phyloP scores from a whole-genome alignment of 2,888 invertebrate genomes.

The Microctonus aethiopoides region DNA sequence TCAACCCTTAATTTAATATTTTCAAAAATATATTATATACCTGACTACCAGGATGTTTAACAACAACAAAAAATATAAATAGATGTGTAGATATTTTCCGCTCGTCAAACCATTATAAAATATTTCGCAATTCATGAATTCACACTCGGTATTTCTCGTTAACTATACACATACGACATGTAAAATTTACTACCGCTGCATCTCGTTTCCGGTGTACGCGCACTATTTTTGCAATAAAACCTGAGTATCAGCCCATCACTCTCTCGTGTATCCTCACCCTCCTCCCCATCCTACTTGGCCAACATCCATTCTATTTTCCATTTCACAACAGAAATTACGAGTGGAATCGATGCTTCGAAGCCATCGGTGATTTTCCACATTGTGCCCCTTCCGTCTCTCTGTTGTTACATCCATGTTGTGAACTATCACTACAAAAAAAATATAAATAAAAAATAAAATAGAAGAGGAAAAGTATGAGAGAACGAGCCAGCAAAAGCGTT shows the following conservation, averaged over 20 bases:
- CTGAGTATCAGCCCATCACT: no score
- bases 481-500: constrained; percentile 4
- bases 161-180: neutral
- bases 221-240: neutral
- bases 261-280: neutral
- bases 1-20: no score
- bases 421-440: constrained; percentile 2
- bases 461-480: neutral
- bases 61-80: neutral
- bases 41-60: neutral
- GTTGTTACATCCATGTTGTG: neutral
- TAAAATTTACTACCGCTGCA: neutral
- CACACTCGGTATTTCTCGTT: neutral
- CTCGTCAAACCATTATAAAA: neutral
- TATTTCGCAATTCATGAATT: neutral
- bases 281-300: neutral
- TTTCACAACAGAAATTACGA: constrained; percentile 18
- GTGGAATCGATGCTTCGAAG: constrained; percentile 23
- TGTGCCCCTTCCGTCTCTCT: neutral
- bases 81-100: neutral
- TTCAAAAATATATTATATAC: no score
- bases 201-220: neutral
- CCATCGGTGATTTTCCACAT: constrained; percentile 23
- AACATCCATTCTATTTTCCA: constrained; percentile 3
- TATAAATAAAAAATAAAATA: neutral